Base-by-base conservation (phyloP, 2,888 invertebrate genomes). In the Drosophila atripex region DNA sequence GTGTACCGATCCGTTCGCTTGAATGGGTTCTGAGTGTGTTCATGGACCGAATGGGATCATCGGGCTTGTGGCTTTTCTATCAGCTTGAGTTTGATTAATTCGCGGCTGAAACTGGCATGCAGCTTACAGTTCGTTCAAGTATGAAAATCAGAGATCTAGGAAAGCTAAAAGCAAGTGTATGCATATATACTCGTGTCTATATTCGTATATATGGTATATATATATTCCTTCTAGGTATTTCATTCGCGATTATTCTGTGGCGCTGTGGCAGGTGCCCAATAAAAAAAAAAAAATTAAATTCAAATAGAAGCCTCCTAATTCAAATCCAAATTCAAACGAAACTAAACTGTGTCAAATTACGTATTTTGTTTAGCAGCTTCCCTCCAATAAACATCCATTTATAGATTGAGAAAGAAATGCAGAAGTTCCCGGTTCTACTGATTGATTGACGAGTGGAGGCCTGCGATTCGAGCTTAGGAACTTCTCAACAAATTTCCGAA, bases 111-210 rank as follows among this genome's bases (percentile, higher is more conserved):
- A 49, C 52, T 61, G 70, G 45, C 61, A 43, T 47, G 54, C 70
- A 46, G 54, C 54, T 76, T 63, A 46, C 52, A 60, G 39, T 65
- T 38, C 54, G 49, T 51, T 60, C 45, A 53, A 63, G 55, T 63
- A 57, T 71, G 57, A 46, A 71, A 86, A 80, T 78, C 60, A 83
- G 71, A 76, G 68, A 53, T 79, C 84, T 85, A 85, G 84, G 78
- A 76, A 85, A 85, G 84, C 86, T 85, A 86, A 86, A 85, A 85
- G 86, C 84, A 86, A 78, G 82, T 83, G 66, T 77, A 71, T 70
- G 59, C 74, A 64, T 77, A 58, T 75, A 76, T 73, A 58, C 70
- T 39, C 70, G 50, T 65, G 60, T 64, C 64, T 64, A 64, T 70
- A 63, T 74, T 63, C 56, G 50, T 65, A 46, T 70, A 58, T 63